Percentiles rank a stretch among this genome's conserved stretches.
phyloP scores from a whole-genome alignment of 2,113 vertebrate species.

The Indicator indicator region DNA sequence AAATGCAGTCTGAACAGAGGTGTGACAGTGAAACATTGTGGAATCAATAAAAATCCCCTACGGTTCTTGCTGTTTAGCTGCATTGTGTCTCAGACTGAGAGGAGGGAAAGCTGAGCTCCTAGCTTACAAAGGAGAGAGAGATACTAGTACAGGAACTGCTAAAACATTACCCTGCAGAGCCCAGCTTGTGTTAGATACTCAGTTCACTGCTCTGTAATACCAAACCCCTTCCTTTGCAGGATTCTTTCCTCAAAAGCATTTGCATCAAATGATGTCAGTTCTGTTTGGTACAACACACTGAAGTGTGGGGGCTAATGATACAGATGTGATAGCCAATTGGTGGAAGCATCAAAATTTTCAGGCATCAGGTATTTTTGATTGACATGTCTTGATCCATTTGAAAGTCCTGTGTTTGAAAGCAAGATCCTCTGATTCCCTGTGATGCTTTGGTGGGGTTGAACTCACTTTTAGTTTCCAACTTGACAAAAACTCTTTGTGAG shows the following conservation, averaged over 20 bases:
- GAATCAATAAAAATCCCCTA: conserved; percentile 9
- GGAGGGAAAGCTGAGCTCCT: not conserved
- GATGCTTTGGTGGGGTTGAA: not conserved
- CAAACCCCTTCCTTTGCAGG: not conserved
- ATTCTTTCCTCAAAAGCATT: not conserved
- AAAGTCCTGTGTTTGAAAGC: not conserved
- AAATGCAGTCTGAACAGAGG: not conserved
- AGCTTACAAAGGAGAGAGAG: not conserved
- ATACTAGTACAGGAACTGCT: not conserved
- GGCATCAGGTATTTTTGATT: not conserved
- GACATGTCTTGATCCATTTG: not conserved
- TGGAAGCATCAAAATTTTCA: not conserved
- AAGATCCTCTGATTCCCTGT: not conserved
- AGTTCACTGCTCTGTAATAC: not conserved
- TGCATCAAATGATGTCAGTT: not conserved
- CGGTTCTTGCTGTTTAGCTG: not conserved
- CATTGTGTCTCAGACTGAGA: not conserved
- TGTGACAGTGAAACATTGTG: not conserved
- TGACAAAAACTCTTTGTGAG: not conserved
- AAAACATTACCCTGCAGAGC: not conserved
- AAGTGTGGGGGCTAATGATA: not conserved
- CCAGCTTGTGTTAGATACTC: not conserved
- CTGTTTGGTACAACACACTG: not conserved
- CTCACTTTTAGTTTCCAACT: not conserved
- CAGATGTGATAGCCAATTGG: not conserved